phyloP scores from a whole-genome alignment of 2,888 invertebrate species.

The Mesoligia furuncula region DNA sequence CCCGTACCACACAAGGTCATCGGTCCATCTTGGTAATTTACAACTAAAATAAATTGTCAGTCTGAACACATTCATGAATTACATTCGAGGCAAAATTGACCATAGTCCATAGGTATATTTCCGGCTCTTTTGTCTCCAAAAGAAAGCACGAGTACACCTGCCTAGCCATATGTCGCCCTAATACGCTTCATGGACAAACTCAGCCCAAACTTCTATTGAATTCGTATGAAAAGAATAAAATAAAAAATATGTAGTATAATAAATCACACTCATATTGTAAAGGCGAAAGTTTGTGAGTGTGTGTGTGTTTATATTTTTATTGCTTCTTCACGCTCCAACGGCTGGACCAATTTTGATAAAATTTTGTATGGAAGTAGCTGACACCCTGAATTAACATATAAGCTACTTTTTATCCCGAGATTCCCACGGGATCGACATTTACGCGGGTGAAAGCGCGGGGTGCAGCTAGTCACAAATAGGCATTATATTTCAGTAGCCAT shows the following conservation, averaged over 20 bases:
- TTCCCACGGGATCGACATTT: no score
- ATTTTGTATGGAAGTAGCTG: no score
- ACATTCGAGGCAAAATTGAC: not conserved
- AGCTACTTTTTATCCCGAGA: no score
- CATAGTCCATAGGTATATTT: not conserved
- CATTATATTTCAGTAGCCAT: slow-evolving; percentile 24
- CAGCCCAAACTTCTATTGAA: slow-evolving; percentile 13
- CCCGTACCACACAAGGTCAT: not conserved
- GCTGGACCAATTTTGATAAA: no score
- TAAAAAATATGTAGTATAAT: slow-evolving; percentile 7
- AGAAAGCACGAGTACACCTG: slow-evolving; percentile 38
- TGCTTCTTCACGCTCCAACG: no score
- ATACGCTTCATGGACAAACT: slow-evolving; percentile 25
- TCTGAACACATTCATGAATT: not conserved
- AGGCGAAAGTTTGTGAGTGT: no score
- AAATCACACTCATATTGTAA: not conserved
- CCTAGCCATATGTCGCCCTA: not conserved
- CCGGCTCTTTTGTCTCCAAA: slow-evolving; percentile 1
- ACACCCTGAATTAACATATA: no score
- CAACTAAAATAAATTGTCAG: not conserved
- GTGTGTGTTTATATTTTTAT: no score
- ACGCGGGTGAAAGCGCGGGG: no score
- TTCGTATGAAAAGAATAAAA: slow-evolving; percentile 3
- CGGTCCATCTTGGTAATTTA: not conserved
- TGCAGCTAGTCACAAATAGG: slow-evolving; percentile 25